Percentiles rank a stretch among this genome's conserved stretches.
Conservation (phyloP, 1,140 invertebrate species). For the Lepidurus couesii region DNA sequence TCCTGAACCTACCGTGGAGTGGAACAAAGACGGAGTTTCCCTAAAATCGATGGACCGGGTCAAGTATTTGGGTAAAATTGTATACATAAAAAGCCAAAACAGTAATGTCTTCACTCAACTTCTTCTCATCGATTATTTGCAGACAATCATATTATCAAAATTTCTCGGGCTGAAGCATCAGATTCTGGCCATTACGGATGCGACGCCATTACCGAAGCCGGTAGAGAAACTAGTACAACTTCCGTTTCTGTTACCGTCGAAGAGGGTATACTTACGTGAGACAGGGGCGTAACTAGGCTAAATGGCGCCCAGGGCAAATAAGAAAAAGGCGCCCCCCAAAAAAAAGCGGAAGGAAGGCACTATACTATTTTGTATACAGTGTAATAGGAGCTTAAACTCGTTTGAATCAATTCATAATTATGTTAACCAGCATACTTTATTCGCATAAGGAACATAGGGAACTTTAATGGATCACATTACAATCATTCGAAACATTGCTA, state of each 20-base stretch:
- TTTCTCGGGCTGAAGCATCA: constrained; percentile 54
- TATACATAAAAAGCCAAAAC: background rate
- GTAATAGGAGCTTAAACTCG: no score
- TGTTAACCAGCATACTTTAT: no score
- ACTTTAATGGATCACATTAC: no score
- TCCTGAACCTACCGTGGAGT: constrained; percentile 63
- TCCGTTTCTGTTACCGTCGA: constrained; percentile 55
- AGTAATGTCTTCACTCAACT: constrained; percentile 26
- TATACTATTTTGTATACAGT: no score
- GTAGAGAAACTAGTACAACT: constrained; percentile 54
- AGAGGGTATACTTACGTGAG: constrained; percentile 45
- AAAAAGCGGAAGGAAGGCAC: no score
- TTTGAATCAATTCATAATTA: no score
- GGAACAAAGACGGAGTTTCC: constrained; percentile 66
- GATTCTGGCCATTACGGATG: constrained; percentile 75
- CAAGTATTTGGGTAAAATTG: constrained; percentile 54
- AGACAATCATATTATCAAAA: constrained; percentile 61
- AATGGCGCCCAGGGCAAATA: no score
- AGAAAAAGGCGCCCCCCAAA: no score
- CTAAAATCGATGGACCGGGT: constrained; percentile 51
- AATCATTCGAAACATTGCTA: no score
- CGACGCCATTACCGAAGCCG: constrained; percentile 65
- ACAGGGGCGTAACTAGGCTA: no score
- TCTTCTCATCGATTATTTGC: constrained; percentile 38
- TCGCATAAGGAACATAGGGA: no score